Base-by-base conservation (phyloP, 37 sponge, comb jelly and placozoan genomes). In the Corticium candelabrum region DNA sequence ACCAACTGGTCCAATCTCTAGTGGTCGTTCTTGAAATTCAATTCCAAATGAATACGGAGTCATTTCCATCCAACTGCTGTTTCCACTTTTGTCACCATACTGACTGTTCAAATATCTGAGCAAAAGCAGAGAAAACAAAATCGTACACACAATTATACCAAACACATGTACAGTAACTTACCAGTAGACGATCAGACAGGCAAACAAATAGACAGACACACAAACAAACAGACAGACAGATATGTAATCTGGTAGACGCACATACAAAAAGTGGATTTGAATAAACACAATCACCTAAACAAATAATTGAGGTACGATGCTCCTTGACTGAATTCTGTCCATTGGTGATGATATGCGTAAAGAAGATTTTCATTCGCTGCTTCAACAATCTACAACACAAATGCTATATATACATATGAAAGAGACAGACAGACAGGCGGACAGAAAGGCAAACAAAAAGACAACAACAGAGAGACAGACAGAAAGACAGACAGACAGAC, bases 71-170 rank as follows among this genome's bases (percentile, higher is more conserved):
- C 62, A 50, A 21, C 15, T 21, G 21, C 21, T 50, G 62, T 27
- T 27, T 11, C 62, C 21, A 21, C 21, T 50, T 21, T 50, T 50
- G 11, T 50, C 62, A 50, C 21, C 21, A 21, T 50, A 50, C 62
- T 50, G 62, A 50, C 62, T 50, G 62, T 50, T 50, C 62, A 50
- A 50, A 21, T 50, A 50, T 50, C 62, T 50, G 62, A 50, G 62
- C 11, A 50, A 50, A 11, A 50, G 21, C 11, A 27, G 11, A 50
- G 62, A 50, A 11, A 50, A 50, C 21, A 27, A 50, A 50, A 27
- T 21, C 62, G 21, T 50, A 50, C 62, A 21, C 21, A 50, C 21
- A 50, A 21, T n/a, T n/a, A n/a, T n/a, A n/a, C n/a, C n/a, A n/a
- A n/a, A n/a, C n/a, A n/a, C n/a, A n/a, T 50, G 21, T 50, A 50